A percentile compares a stretch with the other conserved stretches of the same genome.
These are phyloP conservation scores for Malthinus seriepunctatus DNA, from an alignment of 2,888 invertebrate species.

Conservation along the genomic window DNA sequence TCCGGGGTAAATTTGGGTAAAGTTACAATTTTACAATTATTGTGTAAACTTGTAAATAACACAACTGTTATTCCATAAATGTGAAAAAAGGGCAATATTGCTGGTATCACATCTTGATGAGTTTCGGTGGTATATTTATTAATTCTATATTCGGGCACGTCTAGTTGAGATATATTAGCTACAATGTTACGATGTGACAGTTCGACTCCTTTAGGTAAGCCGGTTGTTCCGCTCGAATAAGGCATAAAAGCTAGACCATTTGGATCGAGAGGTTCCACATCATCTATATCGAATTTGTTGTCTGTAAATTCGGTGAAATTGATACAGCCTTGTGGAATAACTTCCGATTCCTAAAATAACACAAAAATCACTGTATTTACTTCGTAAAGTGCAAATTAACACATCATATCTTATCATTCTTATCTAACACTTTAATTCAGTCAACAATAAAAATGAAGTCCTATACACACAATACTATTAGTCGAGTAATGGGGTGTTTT, in stretches of 20 bases:
- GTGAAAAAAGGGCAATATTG: slow-evolving; percentile 80
- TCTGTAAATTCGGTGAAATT: slow-evolving; percentile 66
- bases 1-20: slow-evolving; percentile 76
- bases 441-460: too few relatives aligned
- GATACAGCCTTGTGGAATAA: slow-evolving; percentile 61
- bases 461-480: too few relatives aligned
- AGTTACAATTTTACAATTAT: slow-evolving; percentile 68
- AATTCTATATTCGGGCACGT: slow-evolving; percentile 6
- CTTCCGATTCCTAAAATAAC: slow-evolving; percentile 46
- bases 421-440: too few relatives aligned
- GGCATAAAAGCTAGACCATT: slow-evolving; percentile 72
- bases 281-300: slow-evolving; percentile 55
- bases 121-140: slow-evolving; percentile 40
- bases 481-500: too few relatives aligned
- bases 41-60: slow-evolving; percentile 54
- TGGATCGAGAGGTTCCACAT: slow-evolving; percentile 55
- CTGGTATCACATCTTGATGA: slow-evolving; percentile 67
- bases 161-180: slow-evolving; percentile 49
- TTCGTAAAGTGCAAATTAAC: background rate
- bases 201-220: slow-evolving; percentile 76
- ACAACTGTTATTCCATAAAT: slow-evolving; percentile 73
- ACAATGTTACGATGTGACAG: slow-evolving; percentile 64
- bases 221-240: slow-evolving; percentile 87
- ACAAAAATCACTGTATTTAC: background rate
- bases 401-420: background rate